Conservation (phyloP, 2,797 vertebrate species). For the Thripadectes ignobilis region DNA sequence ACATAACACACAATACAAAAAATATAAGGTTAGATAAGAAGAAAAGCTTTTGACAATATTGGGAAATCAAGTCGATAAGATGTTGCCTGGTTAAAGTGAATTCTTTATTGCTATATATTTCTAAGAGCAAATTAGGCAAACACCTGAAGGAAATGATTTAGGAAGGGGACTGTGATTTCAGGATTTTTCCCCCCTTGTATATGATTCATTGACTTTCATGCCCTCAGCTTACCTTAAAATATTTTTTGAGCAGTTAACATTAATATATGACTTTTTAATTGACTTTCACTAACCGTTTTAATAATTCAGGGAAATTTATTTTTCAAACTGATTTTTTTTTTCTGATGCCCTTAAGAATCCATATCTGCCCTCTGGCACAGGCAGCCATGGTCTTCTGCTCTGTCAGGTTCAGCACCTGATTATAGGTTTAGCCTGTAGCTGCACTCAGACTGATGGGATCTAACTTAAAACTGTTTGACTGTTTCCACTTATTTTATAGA, state of each 20-base stretch:
- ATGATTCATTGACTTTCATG: neutral
- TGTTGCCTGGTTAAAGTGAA: neutral
- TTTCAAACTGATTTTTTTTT: neutral
- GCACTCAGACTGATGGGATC: neutral
- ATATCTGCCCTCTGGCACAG: neutral
- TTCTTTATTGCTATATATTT: neutral
- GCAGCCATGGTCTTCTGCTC: fast-evolving
- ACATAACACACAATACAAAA: neutral
- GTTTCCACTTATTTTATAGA: neutral
- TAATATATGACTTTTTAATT: neutral
- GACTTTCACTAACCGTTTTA: neutral
- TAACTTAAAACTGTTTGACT: neutral
- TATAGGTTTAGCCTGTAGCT: neutral
- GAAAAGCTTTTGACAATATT: neutral
- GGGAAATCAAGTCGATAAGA: neutral
- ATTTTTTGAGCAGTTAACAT: neutral
- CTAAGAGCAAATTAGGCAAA: neutral
- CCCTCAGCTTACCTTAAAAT: neutral
- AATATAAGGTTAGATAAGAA: neutral
- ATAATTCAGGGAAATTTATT: neutral
- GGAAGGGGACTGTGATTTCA: neutral
- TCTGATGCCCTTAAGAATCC: neutral
- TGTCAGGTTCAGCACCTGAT: neutral
- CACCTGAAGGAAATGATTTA: neutral
- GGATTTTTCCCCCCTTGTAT: fast-evolving